Base-by-base conservation (phyloP, 2,113 vertebrate species). In the Pluvialis apricaria region DNA sequence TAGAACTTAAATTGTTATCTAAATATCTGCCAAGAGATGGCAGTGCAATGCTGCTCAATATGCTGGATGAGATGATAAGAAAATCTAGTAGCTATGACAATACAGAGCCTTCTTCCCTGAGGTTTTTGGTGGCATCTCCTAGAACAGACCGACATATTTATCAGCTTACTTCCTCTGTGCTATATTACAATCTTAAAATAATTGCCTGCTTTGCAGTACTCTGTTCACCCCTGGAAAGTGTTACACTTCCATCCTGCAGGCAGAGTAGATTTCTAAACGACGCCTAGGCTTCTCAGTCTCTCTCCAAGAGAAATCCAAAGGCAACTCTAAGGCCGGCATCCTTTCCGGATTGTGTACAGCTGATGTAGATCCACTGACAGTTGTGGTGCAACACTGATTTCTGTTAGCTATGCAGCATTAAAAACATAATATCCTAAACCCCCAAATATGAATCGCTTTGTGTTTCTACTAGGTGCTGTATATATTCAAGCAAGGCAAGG, bases 21-120 rank as follows among this genome's bases (percentile, higher is more conserved):
- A 4, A 82, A 6, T 6, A 9, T 18, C 47, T 57, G 78, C 97
- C 98, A 47, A 85, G 94, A 98, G 98, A 90, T 97, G 98, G 98
- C 98, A 96, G 90, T 82, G 91, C 81, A 32, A 68, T 40, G 92
- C 96, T 88, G 75, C 57, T 91, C 34, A 79, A 78, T 34, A n/a
- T 19, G 55, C 80, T 11, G 80, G 24, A 0, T 3, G 31, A 47
- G 20, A 2, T 4, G 2, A 9, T 4, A 20, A 86, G 75, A n/a
- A 78, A 45, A n/a, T 60, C 42, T 10, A 0, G 62, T 24, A 7
- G 20, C 40, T 72, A 3, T 78, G 69, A 14, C 49, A 70, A 26
- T 7, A 7, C 47, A 2, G 47, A 49, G 19, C 14, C 11, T 40
- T 40, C 57, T 90, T 78, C 36, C 42, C 68, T 29, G 42, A 51